Evolutionary conservation across 2,113 vertebrate species (phyloP).

Genomic region (Gambusia holbrooki): DNA sequence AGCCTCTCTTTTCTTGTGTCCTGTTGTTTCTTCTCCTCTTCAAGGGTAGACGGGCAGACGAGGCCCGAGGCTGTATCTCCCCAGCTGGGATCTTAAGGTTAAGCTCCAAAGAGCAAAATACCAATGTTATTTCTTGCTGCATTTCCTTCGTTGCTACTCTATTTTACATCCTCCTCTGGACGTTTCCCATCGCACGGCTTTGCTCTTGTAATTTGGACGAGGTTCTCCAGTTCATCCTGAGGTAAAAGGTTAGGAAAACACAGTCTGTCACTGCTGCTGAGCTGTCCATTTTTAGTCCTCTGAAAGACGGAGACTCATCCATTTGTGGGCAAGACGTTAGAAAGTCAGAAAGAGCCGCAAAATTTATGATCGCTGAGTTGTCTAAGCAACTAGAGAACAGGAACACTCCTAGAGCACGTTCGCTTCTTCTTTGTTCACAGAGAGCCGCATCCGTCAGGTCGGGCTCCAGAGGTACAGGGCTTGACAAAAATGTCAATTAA

Average conservation of each 20-base stretch:
- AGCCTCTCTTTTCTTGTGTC: slow-evolving; percentile 57
- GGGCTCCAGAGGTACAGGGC: slow-evolving; percentile 59
- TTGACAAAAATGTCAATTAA: slow-evolving; percentile 70
- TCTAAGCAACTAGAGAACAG: neutral
- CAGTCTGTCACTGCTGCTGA: slow-evolving; percentile 9
- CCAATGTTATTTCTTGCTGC: slow-evolving; percentile 54
- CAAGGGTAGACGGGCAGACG: slow-evolving; percentile 65
- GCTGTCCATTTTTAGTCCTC: slow-evolving; percentile 4
- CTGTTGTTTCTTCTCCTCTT: slow-evolving; percentile 71
- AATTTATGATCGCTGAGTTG: slow-evolving; percentile 5
- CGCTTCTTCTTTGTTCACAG: slow-evolving; percentile 48
- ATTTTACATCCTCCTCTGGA: slow-evolving; percentile 43
- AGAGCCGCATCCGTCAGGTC: slow-evolving; percentile 42
- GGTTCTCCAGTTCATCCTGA: slow-evolving; percentile 39
- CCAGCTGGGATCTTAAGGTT: slow-evolving; percentile 66
- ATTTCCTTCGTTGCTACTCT: slow-evolving; percentile 55
- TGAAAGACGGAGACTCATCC: slow-evolving; percentile 3
- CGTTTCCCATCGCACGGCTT: slow-evolving; percentile 49
- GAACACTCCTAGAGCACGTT: neutral
- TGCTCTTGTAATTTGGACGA: slow-evolving; percentile 47
- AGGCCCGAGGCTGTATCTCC: slow-evolving; percentile 63
- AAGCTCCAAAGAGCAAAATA: slow-evolving; percentile 65
- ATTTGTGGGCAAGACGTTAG: slow-evolving; percentile 4
- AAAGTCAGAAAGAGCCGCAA: neutral
- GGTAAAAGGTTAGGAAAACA: slow-evolving; percentile 59